Evolutionary conservation across 2,113 vertebrate species (phyloP).

Genomic region (Pseudorectes ferrugineus): DNA sequence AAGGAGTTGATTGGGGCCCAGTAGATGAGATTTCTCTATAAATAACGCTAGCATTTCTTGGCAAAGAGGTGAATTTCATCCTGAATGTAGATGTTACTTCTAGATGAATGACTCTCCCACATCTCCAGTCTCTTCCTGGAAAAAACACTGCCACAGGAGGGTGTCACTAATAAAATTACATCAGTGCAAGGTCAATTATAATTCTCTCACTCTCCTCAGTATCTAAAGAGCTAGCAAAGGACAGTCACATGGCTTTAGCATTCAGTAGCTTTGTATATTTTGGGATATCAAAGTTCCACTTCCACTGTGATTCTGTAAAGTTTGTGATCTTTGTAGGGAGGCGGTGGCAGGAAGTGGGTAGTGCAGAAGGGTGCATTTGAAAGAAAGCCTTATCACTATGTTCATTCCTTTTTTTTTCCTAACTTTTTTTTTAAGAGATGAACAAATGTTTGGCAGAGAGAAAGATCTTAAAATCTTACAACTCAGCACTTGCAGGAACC

Average conservation of each 20-base stretch:
- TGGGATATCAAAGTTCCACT: background rate
- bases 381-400: background rate
- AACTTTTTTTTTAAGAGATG: background rate
- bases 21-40: background rate
- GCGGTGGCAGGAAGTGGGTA: rapidly evolving
- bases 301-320: background rate
- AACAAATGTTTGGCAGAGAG: background rate
- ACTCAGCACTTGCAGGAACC: background rate
- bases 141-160: background rate
- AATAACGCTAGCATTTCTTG: background rate
- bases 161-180: background rate
- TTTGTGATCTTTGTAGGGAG: background rate
- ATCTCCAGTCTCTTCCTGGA: background rate
- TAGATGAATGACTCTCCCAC: background rate
- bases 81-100: background rate
- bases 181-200: background rate
- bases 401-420: background rate
- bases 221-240: background rate
- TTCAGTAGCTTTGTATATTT: background rate
- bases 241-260: background rate
- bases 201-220: background rate
- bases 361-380: background rate
- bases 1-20: background rate
- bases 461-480: background rate
- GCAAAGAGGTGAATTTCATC: background rate